Percentiles rank a stretch among this genome's conserved stretches.
Conservation (phyloP, 2,113 vertebrate genomes). For the Struthidea cinerea region DNA sequence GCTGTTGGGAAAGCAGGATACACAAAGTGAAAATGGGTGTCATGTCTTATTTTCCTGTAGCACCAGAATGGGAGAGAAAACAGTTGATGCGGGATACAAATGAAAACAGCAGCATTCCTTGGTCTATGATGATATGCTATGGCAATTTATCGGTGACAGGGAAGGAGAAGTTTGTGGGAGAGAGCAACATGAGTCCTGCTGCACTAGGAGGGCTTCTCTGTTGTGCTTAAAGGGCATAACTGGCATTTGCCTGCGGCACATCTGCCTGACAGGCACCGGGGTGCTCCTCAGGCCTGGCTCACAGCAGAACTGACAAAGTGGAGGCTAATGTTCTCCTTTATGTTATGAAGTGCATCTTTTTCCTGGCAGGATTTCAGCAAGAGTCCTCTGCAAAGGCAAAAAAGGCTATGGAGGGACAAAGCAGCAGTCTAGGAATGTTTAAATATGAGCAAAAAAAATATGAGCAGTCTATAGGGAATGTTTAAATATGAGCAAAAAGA, state of each 20-base stretch:
- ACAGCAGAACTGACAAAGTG: not conserved
- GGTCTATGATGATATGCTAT: not conserved
- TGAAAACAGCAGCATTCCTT: not conserved
- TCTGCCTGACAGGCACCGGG: not conserved
- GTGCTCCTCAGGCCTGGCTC: not conserved
- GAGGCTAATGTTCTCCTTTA: not conserved
- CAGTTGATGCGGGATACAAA: not conserved
- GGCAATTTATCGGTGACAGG: not conserved
- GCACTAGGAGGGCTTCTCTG: not conserved
- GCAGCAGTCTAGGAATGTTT: not conserved
- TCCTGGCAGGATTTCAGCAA: not conserved
- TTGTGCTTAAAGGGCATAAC: not conserved
- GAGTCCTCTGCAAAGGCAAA: not conserved
- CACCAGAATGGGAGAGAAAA: not conserved
- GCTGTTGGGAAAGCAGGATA: not conserved
- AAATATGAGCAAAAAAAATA: not conserved
- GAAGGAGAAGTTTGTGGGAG: not conserved
- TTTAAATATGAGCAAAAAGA: not conserved
- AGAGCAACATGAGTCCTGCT: not conserved
- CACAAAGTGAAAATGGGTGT: not conserved
- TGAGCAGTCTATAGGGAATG: not conserved
- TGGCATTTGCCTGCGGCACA: not conserved
- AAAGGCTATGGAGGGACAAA: not conserved
- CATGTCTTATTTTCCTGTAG: rapidly evolving
- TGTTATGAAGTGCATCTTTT: not conserved